Evolutionary conservation across 2,797 vertebrate species (phyloP).

Genomic region (Sphaeramia orbicularis): DNA sequence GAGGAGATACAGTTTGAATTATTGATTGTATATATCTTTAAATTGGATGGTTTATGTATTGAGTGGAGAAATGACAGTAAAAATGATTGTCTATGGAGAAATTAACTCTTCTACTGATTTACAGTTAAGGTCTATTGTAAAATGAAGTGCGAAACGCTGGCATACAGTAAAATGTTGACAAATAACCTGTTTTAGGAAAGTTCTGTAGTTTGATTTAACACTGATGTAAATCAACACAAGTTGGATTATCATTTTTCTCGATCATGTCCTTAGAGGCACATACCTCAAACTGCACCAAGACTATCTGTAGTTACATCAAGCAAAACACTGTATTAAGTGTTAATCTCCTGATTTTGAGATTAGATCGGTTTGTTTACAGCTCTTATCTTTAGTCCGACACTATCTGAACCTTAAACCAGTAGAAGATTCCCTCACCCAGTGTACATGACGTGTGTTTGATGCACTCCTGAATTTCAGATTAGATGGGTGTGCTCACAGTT

Average conservation of each 20-base stretch:
- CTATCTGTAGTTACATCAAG: slow-evolving; percentile 53
- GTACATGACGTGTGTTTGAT: slow-evolving; percentile 34
- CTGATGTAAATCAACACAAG: too few species aligned
- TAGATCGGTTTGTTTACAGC: slow-evolving; percentile 59
- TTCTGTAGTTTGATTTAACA: too few species aligned
- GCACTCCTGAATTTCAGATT: slow-evolving; percentile 45
- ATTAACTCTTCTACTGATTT: too few species aligned
- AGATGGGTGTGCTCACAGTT: slow-evolving; percentile 38
- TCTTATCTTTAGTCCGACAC: slow-evolving; percentile 54
- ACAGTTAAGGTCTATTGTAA: too few species aligned
- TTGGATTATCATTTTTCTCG: neutral
- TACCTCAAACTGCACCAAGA: slow-evolving; percentile 29
- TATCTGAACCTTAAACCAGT: slow-evolving; percentile 51
- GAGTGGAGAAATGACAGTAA: too few species aligned
- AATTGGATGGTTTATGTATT: too few species aligned
- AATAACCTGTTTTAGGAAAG: too few species aligned
- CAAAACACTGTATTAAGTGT: slow-evolving; percentile 45
- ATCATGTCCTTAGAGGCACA: slow-evolving; percentile 45
- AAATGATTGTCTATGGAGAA: too few species aligned
- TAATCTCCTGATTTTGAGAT: slow-evolving; percentile 70
- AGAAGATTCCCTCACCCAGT: slow-evolving; percentile 32
- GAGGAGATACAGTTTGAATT: too few species aligned
- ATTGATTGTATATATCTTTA: too few species aligned
- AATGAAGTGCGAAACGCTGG: too few species aligned
- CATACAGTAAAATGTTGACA: too few species aligned